Base-by-base conservation (phyloP, 2,797 vertebrate genomes). In the Danio choprae region DNA sequence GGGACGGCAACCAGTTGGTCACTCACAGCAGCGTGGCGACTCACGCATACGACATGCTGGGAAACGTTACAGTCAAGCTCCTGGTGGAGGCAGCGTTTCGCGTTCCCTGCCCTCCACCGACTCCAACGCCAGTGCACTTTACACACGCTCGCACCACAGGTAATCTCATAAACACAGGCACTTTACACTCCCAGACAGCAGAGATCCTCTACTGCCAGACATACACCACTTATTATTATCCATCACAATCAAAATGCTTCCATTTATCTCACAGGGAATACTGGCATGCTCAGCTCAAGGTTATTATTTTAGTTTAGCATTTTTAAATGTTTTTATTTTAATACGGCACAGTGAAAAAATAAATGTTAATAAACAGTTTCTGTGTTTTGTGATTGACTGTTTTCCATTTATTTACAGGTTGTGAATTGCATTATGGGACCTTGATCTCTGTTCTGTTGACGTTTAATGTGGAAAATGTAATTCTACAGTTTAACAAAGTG, bases 61-160 rank as follows among this genome's bases (percentile, higher is more conserved):
- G 97, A 81, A 94, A 84, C 67, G 93, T 96, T 89, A 93, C 85
- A 6, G 88, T 95, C 69, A 95, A 95, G 88, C 90, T 98, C 88
- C 94, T 93, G 1, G 94, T 98, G 77, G 92, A 96, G 88, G 96
- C 96, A 0, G 90, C 92, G 0, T 97, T 96, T 86, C 94, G 91
- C 0, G 86, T 86, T 0, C 91, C 94, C 40, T 99, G 97, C 82
- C 92, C 81, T 0, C 83, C 90, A 2, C 86, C 91, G 22, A 89
- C 89, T 1, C 85, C 91, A 4, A 85, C 80, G 0, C 85, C 91
- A 5, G 91, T 79, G 69, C 86, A 71, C 6, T 8, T 82, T 70
- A 88, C 87, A 0, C 44, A 85, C 0, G 29, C 77, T 0, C 83
- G 77, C 4, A 84, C 80, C 9, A 91, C 90, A 87, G 91, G 93